Conservation (phyloP, 23 tunicate genomes). For the Trididemnum miniatum region DNA sequence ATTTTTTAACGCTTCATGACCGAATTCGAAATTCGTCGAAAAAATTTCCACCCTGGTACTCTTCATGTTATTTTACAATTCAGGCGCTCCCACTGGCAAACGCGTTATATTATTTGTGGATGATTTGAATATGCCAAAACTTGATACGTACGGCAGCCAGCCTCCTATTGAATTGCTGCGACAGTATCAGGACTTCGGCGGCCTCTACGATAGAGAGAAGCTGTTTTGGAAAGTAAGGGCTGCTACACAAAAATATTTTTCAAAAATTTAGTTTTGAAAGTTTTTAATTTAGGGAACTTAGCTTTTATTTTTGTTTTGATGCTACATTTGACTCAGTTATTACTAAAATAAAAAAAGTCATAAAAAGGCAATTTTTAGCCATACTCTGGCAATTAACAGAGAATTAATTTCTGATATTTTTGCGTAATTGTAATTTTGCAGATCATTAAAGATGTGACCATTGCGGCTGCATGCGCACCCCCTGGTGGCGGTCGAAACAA, state of each 20-base stretch:
- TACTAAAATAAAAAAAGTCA: no score
- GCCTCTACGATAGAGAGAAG: conserved; percentile 98
- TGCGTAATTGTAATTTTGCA: conserved; percentile 13
- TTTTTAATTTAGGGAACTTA: no score
- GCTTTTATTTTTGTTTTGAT: no score
- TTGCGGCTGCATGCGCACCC: conserved; percentile 99
- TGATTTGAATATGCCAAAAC: conserved; percentile 99
- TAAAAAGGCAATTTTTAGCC: no score
- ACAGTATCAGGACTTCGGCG: conserved; percentile 99
- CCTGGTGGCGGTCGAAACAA: conserved; percentile 99
- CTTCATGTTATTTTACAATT: not conserved
- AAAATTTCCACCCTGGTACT: no score
- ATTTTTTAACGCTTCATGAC: no score
- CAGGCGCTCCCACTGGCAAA: conserved; percentile 45
- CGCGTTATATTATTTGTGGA: conserved; percentile 95
- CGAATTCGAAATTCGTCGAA: no score
- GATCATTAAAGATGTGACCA: conserved; percentile 96
- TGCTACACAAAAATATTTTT: no score
- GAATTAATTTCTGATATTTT: no score
- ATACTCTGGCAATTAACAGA: no score
- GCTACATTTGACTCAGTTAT: no score
- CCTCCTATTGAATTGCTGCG: conserved; percentile 98
- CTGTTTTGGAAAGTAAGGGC: conserved; percentile 95
- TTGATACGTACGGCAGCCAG: conserved; percentile 98
- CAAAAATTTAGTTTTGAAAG: no score